Conservation (phyloP, 2,888 invertebrate genomes). For the Flexamia atlantica region DNA sequence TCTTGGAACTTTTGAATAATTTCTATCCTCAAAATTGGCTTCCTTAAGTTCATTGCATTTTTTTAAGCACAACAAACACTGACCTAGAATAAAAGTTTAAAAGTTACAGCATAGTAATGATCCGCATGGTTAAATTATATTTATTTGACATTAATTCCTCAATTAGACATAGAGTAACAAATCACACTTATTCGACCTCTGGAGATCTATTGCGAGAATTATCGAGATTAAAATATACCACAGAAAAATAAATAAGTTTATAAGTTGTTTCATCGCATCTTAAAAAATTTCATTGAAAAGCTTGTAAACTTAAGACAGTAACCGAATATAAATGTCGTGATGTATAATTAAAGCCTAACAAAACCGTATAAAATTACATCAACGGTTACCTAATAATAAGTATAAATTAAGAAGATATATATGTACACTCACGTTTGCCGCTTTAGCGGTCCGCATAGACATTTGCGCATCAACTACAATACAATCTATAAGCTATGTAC, state of each 20-base stretch:
- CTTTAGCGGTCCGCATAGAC: slow-evolving; percentile 16
- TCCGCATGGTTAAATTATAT: background rate
- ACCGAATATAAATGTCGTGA: slow-evolving; percentile 18
- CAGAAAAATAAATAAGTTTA: background rate
- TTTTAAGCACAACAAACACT: background rate
- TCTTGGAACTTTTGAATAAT: background rate
- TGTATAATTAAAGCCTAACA: slow-evolving; percentile 7
- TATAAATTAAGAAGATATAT: slow-evolving; percentile 18
- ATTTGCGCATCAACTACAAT: slow-evolving; percentile 17
- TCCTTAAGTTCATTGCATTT: slow-evolving; percentile 3
- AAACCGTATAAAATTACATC: slow-evolving; percentile 11
- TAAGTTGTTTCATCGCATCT: background rate
- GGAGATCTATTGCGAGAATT: background rate
- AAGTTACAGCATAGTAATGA: slow-evolving; percentile 9
- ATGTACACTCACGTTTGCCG: background rate
- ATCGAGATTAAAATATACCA: background rate
- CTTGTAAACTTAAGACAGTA: background rate
- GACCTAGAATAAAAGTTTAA: background rate
- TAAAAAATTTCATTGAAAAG: background rate
- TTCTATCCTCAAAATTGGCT: background rate
- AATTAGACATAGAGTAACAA: background rate
- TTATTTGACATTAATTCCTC: background rate
- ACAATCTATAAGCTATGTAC: slow-evolving; percentile 53
- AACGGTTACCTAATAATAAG: slow-evolving; percentile 1
- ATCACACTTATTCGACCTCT: background rate